These are phyloP conservation scores for Limnephilus auricula DNA, from an alignment of 2,888 invertebrate species.

Conservation along the genomic window DNA sequence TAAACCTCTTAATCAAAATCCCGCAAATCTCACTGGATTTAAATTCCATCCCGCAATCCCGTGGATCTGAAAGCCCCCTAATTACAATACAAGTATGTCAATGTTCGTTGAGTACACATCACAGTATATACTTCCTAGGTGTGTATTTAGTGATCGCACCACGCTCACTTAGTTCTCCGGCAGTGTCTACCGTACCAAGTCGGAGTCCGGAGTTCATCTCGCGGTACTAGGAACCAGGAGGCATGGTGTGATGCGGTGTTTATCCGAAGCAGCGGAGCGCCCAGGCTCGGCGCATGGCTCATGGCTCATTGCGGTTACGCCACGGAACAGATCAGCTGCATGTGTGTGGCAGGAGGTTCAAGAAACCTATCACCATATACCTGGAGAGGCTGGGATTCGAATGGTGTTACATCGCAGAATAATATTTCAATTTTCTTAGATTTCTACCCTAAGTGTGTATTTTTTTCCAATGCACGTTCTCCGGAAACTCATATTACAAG, in stretches of 20 bases:
- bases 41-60: no score
- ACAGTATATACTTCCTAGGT: neutral
- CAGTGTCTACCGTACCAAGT: neutral
- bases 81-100: neutral
- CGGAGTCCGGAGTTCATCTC: slow-evolving; percentile 28
- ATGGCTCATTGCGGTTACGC: slow-evolving; percentile 32
- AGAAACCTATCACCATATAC: slow-evolving; percentile 41
- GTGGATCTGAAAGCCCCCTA: no score
- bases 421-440: neutral
- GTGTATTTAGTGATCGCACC: neutral
- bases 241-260: slow-evolving; percentile 18
- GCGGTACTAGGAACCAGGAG: neutral
- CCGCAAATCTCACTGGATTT: no score
- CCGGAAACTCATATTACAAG: no score
- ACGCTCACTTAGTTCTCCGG: slow-evolving; percentile 32
- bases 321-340: slow-evolving; percentile 47
- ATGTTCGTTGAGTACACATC: neutral
- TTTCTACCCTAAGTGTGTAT: neutral
- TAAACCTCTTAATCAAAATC: no score
- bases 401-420: neutral
- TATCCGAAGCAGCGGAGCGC: slow-evolving; percentile 55
- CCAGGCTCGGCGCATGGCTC: slow-evolving; percentile 4
- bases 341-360: slow-evolving; percentile 50
- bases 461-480: no score
- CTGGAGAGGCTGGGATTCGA: neutral